These are phyloP conservation scores for Acanthosoma haemorrhoidale DNA, from an alignment of 2,888 invertebrate genomes.

Conservation along the genomic window DNA sequence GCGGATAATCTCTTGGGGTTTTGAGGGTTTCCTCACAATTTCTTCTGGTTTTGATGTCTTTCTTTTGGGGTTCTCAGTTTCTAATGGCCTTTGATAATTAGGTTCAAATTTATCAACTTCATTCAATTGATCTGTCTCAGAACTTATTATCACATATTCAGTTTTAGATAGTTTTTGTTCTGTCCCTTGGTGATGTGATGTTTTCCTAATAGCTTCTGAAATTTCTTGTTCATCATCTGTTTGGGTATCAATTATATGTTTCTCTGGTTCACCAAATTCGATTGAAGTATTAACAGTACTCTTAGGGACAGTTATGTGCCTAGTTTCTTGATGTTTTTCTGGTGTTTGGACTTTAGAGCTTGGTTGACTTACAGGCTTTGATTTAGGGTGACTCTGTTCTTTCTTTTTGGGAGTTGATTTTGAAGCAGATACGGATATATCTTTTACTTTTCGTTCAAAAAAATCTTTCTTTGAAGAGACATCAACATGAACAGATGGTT, in stretches of 20 bases:
- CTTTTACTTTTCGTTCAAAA: conserved; percentile 40
- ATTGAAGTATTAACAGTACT: not conserved
- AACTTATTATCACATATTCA: not conserved
- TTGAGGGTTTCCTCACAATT: not conserved
- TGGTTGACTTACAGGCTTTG: not conserved
- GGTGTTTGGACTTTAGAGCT: not conserved
- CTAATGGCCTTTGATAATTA: not conserved
- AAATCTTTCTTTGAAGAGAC: conserved; percentile 40
- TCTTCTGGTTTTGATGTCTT: conserved; percentile 21
- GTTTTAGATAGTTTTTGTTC: not conserved
- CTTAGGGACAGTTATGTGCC: not conserved
- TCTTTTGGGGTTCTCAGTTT: not conserved
- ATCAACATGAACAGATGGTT: conserved; percentile 26
- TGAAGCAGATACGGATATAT: conserved; percentile 4
- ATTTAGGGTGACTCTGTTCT: conserved; percentile 22
- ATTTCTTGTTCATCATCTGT: conserved; percentile 30
- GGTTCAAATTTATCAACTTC: not conserved
- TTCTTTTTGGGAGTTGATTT: conserved; percentile 22
- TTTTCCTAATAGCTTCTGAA: conserved; percentile 14
- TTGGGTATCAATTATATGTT: conserved; percentile 17
- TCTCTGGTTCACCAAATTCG: conserved; percentile 3
- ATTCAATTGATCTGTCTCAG: not conserved
- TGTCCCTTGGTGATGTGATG: conserved; percentile 7
- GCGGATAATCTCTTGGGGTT: not conserved
- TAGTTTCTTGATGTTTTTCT: not conserved